Conservation (phyloP, 2,113 vertebrate species). For the Oryzias celebensis region DNA sequence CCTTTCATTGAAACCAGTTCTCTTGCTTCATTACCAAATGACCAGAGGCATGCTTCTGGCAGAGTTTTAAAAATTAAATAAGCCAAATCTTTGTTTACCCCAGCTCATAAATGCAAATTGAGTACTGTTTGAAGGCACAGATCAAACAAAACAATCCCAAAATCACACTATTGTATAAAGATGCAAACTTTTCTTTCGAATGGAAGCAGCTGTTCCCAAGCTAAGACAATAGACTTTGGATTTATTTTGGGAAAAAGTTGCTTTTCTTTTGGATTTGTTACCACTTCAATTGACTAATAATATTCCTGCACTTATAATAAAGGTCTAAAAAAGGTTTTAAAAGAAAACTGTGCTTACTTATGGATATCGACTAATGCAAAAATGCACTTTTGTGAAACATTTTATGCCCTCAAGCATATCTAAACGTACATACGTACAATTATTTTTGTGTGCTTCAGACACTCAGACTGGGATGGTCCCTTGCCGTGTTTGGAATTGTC, state of each 20-base stretch:
- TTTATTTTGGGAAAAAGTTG: too few relatives aligned
- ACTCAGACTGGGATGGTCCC: conserved; percentile 29
- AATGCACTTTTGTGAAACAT: conserved; percentile 18
- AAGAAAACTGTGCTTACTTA: too few relatives aligned
- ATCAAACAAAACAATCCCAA: neutral
- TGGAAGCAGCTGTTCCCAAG: too few relatives aligned
- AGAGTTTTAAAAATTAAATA: neutral
- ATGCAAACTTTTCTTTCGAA: too few relatives aligned
- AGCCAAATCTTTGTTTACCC: neutral
- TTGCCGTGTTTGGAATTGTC: conserved; percentile 48
- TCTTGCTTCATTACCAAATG: neutral
- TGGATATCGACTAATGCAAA: too few relatives aligned
- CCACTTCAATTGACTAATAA: too few relatives aligned
- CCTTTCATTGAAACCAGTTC: neutral
- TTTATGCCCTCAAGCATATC: conserved; percentile 47
- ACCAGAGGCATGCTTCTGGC: conserved; percentile 1
- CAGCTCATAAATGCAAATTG: neutral
- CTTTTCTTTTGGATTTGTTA: too few relatives aligned
- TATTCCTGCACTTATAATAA: too few relatives aligned
- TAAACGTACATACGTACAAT: conserved; percentile 1
- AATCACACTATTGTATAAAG: too few relatives aligned
- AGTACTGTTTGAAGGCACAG: neutral
- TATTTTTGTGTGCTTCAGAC: conserved; percentile 14
- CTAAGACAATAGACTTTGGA: too few relatives aligned
- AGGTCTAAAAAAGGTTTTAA: too few relatives aligned